Percentiles rank a stretch among this genome's conserved stretches.
These are phyloP conservation scores for Plebejus melissa DNA, from an alignment of 2,888 invertebrate species.

Conservation along the genomic window DNA sequence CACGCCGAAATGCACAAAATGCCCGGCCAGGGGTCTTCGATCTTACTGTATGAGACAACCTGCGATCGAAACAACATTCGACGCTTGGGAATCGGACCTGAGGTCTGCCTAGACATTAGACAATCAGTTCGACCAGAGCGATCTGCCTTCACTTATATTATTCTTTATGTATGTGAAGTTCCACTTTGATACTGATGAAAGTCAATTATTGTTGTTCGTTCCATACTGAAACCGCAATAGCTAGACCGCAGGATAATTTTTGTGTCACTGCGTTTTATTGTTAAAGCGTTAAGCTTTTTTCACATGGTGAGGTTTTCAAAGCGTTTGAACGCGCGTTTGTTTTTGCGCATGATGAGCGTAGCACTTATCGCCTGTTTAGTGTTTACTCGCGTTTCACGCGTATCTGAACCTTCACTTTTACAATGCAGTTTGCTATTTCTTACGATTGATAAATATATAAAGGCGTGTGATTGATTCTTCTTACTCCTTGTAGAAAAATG, in stretches of 20 bases:
- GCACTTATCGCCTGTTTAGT: background rate
- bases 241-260: background rate
- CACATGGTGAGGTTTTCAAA: background rate
- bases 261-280: background rate
- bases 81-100: too few relatives aligned
- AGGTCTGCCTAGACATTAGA: too few relatives aligned
- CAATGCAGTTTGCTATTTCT: background rate
- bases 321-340: slow-evolving; percentile 5
- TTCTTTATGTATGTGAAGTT: background rate
- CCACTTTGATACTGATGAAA: background rate
- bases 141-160: too few relatives aligned
- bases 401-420: background rate
- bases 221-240: background rate
- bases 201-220: background rate
- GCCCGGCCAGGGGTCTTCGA: too few relatives aligned
- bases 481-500: background rate
- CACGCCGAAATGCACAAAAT: too few relatives aligned
- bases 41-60: too few relatives aligned
- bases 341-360: background rate
- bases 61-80: too few relatives aligned
- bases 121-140: too few relatives aligned
- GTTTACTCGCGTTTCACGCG: background rate
- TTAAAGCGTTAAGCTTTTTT: background rate
- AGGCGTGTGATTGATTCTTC: background rate
- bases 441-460: background rate